These are phyloP conservation scores for Orthochromis malagaraziensis DNA, from an alignment of 2,113 vertebrate species.

Conservation along the genomic window DNA sequence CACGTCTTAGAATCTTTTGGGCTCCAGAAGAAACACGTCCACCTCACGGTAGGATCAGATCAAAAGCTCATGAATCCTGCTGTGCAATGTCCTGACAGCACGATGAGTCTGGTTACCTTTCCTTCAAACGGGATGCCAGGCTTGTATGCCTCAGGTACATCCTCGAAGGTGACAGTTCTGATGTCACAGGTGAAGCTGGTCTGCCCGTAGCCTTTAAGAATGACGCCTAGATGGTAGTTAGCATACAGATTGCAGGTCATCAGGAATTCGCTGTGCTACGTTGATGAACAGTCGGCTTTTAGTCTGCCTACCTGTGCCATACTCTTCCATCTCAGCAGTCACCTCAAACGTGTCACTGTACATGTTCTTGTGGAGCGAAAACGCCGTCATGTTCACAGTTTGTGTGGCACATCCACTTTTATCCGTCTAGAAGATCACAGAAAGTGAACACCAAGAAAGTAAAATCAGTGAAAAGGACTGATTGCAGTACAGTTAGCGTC, in stretches of 20 bases:
- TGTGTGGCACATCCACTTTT: constrained; percentile 56
- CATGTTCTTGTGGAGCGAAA: neutral
- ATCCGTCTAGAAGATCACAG: constrained; percentile 49
- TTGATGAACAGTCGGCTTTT: neutral
- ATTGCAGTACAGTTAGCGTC: neutral
- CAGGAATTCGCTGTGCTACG: neutral
- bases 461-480: neutral
- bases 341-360: constrained; percentile 11
- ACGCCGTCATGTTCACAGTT: constrained; percentile 15
- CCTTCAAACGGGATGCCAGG: constrained; percentile 56
- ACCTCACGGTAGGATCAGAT: neutral
- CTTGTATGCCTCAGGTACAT: constrained; percentile 33
- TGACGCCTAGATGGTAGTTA: constrained; percentile 35
- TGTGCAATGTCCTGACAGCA: neutral
- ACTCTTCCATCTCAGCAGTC: constrained; percentile 55
- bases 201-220: neutral
- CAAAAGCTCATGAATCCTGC: neutral
- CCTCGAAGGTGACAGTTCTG: constrained; percentile 36
- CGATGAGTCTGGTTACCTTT: constrained; percentile 51
- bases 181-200: constrained; percentile 7
- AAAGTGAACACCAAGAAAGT: neutral
- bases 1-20: neutral
- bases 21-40: neutral
- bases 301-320: constrained; percentile 60
- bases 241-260: neutral